Evolutionary conservation across 2,888 invertebrate genomes (phyloP).

Genomic region (Chrysolina americana): DNA sequence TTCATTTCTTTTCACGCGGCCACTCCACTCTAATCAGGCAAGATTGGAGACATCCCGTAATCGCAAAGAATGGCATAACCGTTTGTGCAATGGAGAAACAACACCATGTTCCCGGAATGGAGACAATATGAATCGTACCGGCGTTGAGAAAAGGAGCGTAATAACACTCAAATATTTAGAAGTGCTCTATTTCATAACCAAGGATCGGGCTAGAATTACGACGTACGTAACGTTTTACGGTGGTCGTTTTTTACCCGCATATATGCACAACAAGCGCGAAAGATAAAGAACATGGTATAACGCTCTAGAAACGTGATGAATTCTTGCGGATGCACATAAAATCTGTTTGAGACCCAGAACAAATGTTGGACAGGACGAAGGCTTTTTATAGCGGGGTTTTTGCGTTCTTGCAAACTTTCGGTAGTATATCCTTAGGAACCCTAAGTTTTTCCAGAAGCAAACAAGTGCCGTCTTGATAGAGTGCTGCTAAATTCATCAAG

Average conservation of each 20-base stretch:
- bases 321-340: conserved; percentile 43
- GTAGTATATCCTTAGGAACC: not conserved
- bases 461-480: too few species aligned
- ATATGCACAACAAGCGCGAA: conserved; percentile 40
- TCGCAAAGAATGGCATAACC: not conserved
- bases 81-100: conserved; percentile 9
- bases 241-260: conserved; percentile 38
- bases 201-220: conserved; percentile 38
- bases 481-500: too few species aligned
- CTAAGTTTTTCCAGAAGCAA: too few species aligned
- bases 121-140: conserved; percentile 36
- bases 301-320: conserved; percentile 42
- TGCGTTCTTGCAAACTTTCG: not conserved
- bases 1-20: conserved; percentile 5
- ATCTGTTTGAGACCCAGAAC: conserved; percentile 18
- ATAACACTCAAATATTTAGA: conserved; percentile 54
- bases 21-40: conserved; percentile 5
- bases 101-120: conserved; percentile 16
- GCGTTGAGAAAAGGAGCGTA: conserved; percentile 34
- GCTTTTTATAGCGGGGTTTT: not conserved
- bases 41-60: conserved; percentile 16
- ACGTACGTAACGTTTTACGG: conserved; percentile 41
- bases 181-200: conserved; percentile 49
- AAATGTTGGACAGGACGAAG: not conserved
- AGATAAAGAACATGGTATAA: conserved; percentile 43